Percentiles rank a stretch among this genome's conserved stretches.
Conservation (phyloP, 2,888 invertebrate genomes). For the Drosophila gaucha region DNA sequence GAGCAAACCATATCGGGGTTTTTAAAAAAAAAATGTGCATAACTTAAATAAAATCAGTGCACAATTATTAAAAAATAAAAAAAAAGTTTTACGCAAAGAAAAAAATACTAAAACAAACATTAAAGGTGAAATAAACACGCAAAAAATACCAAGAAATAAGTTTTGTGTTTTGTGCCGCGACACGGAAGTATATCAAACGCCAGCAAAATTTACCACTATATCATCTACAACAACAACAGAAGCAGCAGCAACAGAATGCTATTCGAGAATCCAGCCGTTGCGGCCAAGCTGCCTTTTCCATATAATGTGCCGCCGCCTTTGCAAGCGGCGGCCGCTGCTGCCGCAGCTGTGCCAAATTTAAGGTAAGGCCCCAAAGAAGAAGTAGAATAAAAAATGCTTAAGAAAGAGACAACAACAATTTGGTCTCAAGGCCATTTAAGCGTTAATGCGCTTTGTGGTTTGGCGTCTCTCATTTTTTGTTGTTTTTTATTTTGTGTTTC, state of each 20-base stretch:
- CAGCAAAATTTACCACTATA: constrained; percentile 74
- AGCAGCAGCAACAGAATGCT: constrained; percentile 85
- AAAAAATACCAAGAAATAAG: constrained; percentile 18
- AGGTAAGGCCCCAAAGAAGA: constrained; percentile 77
- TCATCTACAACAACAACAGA: constrained; percentile 49
- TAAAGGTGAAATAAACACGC: constrained; percentile 21
- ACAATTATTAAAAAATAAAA: constrained; percentile 9
- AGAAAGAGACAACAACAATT: constrained; percentile 25
- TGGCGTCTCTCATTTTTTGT: constrained; percentile 22
- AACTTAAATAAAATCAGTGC: constrained; percentile 35
- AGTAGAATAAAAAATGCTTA: not conserved
- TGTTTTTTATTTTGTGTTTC: not conserved
- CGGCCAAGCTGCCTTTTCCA: constrained; percentile 88
- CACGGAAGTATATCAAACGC: constrained; percentile 60
- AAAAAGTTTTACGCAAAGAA: constrained; percentile 1
- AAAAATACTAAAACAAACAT: constrained; percentile 10
- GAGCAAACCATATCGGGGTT: constrained; percentile 16
- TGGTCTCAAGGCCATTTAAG: constrained; percentile 67
- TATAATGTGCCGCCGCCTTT: constrained; percentile 91
- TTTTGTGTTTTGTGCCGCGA: constrained; percentile 28
- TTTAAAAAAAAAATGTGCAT: constrained; percentile 33
- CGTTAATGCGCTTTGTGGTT: constrained; percentile 72
- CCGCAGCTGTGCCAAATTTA: constrained; percentile 84
- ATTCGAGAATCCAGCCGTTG: constrained; percentile 89
- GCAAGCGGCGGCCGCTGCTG: constrained; percentile 83